Percentiles rank a stretch among this genome's conserved stretches.
phyloP scores from a whole-genome alignment of 2,797 vertebrate genomes.

The Propithecus perrieri region DNA sequence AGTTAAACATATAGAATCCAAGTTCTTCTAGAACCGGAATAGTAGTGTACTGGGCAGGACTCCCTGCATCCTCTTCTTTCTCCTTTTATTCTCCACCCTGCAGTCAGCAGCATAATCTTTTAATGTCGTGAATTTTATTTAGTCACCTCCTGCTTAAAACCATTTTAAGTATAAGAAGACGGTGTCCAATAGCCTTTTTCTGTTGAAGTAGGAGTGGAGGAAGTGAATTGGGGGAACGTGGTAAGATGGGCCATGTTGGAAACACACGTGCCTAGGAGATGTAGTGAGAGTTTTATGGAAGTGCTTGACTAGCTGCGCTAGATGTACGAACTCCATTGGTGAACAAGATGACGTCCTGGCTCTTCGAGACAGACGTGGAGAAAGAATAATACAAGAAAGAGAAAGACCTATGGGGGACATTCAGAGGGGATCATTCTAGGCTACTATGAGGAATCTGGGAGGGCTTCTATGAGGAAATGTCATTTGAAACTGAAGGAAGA shows the following conservation, averaged over 20 bases:
- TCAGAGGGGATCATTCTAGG: not conserved
- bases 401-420: not conserved
- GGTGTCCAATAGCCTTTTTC: not conserved
- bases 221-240: not conserved
- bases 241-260: not conserved
- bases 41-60: not conserved
- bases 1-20: not conserved
- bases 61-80: not conserved
- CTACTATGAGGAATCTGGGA: not conserved
- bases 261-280: constrained; percentile 14
- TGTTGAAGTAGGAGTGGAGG: not conserved
- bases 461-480: not conserved
- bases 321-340: not conserved
- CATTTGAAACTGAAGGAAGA: not conserved
- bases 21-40: not conserved
- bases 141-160: not conserved
- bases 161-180: not conserved
- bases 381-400: not conserved
- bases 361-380: not conserved
- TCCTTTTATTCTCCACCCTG: not conserved
- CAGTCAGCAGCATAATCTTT: not conserved
- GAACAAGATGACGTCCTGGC: not conserved
- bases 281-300: not conserved
- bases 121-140: not conserved
- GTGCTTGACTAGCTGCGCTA: not conserved